Conservation (phyloP, 2,113 vertebrate species). For the Crotalus helleri region DNA sequence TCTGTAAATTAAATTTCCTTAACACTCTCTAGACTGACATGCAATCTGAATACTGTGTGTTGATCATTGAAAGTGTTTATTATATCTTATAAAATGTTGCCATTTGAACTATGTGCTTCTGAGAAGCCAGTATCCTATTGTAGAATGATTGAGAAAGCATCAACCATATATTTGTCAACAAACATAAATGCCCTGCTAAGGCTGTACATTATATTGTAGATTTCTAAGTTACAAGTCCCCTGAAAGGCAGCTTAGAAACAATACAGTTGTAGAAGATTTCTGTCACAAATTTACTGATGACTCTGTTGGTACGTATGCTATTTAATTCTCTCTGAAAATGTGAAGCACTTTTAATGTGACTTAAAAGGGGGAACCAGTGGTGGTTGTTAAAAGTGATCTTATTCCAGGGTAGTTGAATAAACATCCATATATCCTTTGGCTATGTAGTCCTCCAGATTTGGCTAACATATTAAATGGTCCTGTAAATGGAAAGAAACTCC, state of each 20-base stretch:
- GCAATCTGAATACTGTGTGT: not conserved
- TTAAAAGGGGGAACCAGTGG: not conserved
- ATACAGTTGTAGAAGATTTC: not conserved
- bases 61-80: conserved; percentile 24
- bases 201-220: not conserved
- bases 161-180: not conserved
- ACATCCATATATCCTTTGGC: not conserved
- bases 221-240: not conserved
- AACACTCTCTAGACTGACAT: conserved; percentile 13
- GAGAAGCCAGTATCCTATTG: not conserved
- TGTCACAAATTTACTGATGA: not conserved
- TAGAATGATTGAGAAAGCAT: not conserved
- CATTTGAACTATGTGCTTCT: not conserved
- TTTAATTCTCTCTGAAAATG: not conserved
- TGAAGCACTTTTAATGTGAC: not conserved
- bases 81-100: conserved; percentile 13
- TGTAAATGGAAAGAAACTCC: not conserved
- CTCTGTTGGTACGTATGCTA: not conserved
- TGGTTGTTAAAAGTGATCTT: not conserved
- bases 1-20: conserved; percentile 27
- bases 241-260: not conserved
- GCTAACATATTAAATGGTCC: not conserved
- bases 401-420: not conserved
- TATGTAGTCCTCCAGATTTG: not conserved
- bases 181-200: not conserved